Evolutionary conservation across 2,797 vertebrate genomes (phyloP).

Genomic region (Phrynocephalus forsythii): DNA sequence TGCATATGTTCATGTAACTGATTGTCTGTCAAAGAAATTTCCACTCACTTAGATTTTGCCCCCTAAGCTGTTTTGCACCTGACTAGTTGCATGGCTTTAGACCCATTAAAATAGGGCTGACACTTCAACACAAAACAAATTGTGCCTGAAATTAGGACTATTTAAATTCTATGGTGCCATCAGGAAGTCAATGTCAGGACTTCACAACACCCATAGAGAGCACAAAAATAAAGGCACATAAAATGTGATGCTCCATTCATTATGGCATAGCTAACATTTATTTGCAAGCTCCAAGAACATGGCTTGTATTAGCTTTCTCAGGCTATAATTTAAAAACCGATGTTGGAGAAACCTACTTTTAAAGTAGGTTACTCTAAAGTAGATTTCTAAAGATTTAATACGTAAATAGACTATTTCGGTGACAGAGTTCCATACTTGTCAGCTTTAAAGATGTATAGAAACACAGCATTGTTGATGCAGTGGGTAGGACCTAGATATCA

Average conservation of each 20-base stretch:
- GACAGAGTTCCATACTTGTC: slow-evolving; percentile 37
- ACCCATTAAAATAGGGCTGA: slow-evolving; percentile 60
- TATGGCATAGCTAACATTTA: slow-evolving; percentile 35
- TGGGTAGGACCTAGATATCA: too few species aligned
- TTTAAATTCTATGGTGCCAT: slow-evolving; percentile 62
- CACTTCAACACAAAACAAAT: slow-evolving; percentile 66
- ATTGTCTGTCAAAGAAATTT: slow-evolving; percentile 43
- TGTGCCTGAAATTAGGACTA: slow-evolving; percentile 63
- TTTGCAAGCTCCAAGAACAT: slow-evolving; percentile 41
- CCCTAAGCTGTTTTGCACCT: slow-evolving; percentile 56
- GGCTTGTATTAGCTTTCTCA: slow-evolving; percentile 21
- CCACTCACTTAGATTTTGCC: slow-evolving; percentile 45
- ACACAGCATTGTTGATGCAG: not conserved
- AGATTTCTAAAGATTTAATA: slow-evolving; percentile 44
- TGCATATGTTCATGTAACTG: slow-evolving; percentile 46
- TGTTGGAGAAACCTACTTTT: slow-evolving; percentile 29
- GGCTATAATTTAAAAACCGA: slow-evolving; percentile 37
- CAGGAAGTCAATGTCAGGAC: slow-evolving; percentile 55
- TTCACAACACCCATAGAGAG: slow-evolving; percentile 43
- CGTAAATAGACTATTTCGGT: slow-evolving; percentile 28
- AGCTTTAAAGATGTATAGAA: slow-evolving; percentile 32
- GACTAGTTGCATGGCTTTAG: slow-evolving; percentile 50
- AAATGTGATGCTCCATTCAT: not conserved
- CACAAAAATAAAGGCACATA: slow-evolving; percentile 46
- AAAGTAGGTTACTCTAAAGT: not conserved